Evolutionary conservation across 1,140 invertebrate genomes (phyloP).

Genomic region (Antheraea mylitta): DNA sequence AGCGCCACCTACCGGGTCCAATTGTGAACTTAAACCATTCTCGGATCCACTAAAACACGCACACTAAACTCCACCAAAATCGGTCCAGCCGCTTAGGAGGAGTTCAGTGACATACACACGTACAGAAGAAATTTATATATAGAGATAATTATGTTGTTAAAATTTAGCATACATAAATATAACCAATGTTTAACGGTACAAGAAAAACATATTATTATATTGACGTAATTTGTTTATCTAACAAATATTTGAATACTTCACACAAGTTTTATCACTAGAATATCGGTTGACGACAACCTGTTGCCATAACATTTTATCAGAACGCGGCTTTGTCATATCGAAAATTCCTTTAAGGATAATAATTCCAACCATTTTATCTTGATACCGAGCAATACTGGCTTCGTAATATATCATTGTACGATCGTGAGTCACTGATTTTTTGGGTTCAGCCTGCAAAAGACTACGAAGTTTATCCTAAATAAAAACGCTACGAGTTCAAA

Average conservation of each 20-base stretch:
- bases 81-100: too few species aligned
- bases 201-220: too few species aligned
- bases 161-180: too few species aligned
- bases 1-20: too few species aligned
- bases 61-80: too few species aligned
- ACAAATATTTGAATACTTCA: slow-evolving; percentile 7
- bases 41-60: too few species aligned
- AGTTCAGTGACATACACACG: too few species aligned
- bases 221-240: background rate
- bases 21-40: too few species aligned
- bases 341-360: slow-evolving; percentile 28
- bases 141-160: too few species aligned
- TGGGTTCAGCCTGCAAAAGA: slow-evolving; percentile 1
- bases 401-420: slow-evolving; percentile 19
- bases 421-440: slow-evolving; percentile 23
- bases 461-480: background rate
- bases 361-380: slow-evolving; percentile 23
- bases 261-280: slow-evolving; percentile 24
- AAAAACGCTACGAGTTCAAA: too few species aligned
- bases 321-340: slow-evolving; percentile 20
- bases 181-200: too few species aligned
- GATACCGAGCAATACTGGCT: slow-evolving; percentile 14
- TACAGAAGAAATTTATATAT: too few species aligned
- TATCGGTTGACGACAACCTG: slow-evolving; percentile 29
- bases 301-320: slow-evolving; percentile 27